These are phyloP conservation scores for Microtus ochrogaster DNA, from an alignment of 2,113 vertebrate genomes.

Conservation along the genomic window DNA sequence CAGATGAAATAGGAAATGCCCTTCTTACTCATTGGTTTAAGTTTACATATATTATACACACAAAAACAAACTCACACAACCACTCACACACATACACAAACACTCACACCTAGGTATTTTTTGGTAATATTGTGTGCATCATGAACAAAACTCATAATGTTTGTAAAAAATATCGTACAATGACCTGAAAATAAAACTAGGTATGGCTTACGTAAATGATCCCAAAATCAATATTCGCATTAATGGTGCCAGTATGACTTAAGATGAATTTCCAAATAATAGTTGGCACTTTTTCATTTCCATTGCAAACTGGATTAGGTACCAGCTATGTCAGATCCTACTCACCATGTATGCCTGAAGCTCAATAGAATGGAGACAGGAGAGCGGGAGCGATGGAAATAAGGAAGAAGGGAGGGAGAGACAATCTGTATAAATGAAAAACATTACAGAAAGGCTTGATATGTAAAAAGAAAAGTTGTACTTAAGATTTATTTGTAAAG, in stretches of 20 bases:
- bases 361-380: background rate
- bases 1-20: background rate
- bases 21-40: background rate
- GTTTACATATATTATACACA: background rate
- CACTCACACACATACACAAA: background rate
- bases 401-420: background rate
- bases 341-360: background rate
- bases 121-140: background rate
- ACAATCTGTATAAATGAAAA: background rate
- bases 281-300: background rate
- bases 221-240: background rate
- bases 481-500: background rate
- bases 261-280: background rate
- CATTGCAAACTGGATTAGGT: background rate
- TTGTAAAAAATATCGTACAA: background rate
- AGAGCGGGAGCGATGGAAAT: background rate
- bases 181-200: background rate
- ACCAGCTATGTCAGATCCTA: background rate
- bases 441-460: too few relatives aligned
- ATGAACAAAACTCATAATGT: background rate
- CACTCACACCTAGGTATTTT: background rate
- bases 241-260: background rate
- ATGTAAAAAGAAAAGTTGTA: background rate
- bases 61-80: background rate
- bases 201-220: background rate